These are phyloP conservation scores for Unio pictorum DNA, from an alignment of 2,888 invertebrate species.

Conservation along the genomic window DNA sequence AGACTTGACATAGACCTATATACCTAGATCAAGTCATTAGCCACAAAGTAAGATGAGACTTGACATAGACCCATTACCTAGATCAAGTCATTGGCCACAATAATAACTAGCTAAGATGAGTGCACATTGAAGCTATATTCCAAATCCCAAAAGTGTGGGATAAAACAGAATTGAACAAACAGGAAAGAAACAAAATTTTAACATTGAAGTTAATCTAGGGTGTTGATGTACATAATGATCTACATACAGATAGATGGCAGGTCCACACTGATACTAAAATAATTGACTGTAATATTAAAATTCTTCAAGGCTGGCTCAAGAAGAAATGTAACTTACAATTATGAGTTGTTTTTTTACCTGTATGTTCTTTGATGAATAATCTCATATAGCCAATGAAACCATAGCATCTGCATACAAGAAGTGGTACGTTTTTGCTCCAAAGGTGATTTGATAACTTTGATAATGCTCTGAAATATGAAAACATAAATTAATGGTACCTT, in stretches of 20 bases:
- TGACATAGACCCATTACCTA: too few relatives aligned
- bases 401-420: constrained; percentile 88
- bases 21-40: too few relatives aligned
- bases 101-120: too few relatives aligned
- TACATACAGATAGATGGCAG: not conserved
- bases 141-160: too few relatives aligned
- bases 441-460: constrained; percentile 83
- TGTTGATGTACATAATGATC: too few relatives aligned
- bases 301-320: not conserved
- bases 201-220: too few relatives aligned
- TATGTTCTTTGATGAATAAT: constrained; percentile 79
- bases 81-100: too few relatives aligned
- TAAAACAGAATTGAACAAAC: too few relatives aligned
- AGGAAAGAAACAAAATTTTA: too few relatives aligned
- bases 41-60: too few relatives aligned
- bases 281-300: not conserved
- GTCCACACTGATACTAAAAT: not conserved
- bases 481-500: not conserved
- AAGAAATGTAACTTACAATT: not conserved
- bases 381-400: constrained; percentile 94
- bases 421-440: constrained; percentile 89
- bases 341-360: constrained; percentile 53
- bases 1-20: too few relatives aligned
- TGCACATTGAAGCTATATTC: too few relatives aligned
- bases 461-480: constrained; percentile 76